Evolutionary conservation across 2,888 invertebrate genomes (phyloP).

Genomic region (Cheiracanthium punctorium): DNA sequence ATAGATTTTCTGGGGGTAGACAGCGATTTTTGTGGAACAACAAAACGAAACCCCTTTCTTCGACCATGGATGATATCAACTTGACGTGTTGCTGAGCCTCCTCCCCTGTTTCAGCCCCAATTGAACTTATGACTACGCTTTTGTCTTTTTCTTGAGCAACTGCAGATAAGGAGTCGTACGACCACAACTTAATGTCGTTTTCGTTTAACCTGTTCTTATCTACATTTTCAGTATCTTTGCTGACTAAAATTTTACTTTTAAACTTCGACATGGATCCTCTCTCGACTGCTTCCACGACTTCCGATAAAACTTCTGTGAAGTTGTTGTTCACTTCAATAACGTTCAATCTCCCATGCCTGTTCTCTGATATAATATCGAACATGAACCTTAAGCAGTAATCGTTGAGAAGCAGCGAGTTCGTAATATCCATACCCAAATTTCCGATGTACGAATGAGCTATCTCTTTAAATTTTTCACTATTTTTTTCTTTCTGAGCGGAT

Average conservation of each 20-base stretch:
- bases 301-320: not conserved
- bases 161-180: not conserved
- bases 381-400: not conserved
- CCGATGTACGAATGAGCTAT: not conserved
- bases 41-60: constrained; percentile 28
- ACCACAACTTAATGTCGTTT: not conserved
- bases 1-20: constrained; percentile 25
- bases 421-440: not conserved
- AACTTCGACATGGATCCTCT: constrained; percentile 20
- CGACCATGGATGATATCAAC: not conserved
- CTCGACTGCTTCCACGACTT: not conserved
- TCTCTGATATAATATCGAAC: not conserved
- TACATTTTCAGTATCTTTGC: not conserved
- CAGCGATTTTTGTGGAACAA: constrained; percentile 19
- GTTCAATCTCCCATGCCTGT: not conserved
- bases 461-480: not conserved
- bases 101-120: not conserved
- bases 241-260: constrained; percentile 14
- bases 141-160: constrained; percentile 7
- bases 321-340: not conserved
- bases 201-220: not conserved
- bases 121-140: constrained; percentile 29
- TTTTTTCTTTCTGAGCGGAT: not conserved
- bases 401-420: not conserved
- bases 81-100: not conserved